Percentiles rank a stretch among this genome's conserved stretches.
phyloP scores from a whole-genome alignment of 2,113 vertebrate species.

The Cebidichthys violaceus region DNA sequence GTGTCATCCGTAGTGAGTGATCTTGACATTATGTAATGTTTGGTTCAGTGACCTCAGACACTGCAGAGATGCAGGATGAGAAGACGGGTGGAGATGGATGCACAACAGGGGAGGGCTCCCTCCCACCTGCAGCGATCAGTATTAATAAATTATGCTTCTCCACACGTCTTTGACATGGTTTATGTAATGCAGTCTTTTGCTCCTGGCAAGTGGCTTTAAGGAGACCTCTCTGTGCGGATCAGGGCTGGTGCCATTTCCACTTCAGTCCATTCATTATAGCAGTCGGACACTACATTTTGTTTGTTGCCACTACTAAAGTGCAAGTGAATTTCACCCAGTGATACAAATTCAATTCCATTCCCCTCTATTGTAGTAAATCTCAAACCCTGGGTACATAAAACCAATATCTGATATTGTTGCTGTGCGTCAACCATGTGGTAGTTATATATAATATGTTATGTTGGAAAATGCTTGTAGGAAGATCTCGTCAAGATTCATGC shows the following conservation, averaged over 20 bases:
- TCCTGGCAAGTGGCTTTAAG: slow-evolving; percentile 6
- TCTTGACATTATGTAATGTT: slow-evolving; percentile 61
- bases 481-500: no score
- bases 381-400: background rate
- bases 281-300: background rate
- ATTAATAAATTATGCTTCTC: slow-evolving; percentile 46
- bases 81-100: slow-evolving; percentile 3
- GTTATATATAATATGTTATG: background rate
- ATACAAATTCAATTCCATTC: background rate
- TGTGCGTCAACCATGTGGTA: background rate
- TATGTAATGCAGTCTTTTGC: slow-evolving; percentile 12
- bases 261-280: background rate
- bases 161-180: slow-evolving; percentile 8
- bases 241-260: background rate
- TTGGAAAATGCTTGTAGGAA: background rate
- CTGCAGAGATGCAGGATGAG: slow-evolving; percentile 52
- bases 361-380: background rate
- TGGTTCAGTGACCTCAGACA: slow-evolving; percentile 64
- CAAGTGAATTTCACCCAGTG: background rate
- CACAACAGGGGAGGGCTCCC: slow-evolving; percentile 5
- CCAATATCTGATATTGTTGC: background rate
- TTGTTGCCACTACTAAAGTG: background rate
- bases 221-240: background rate
- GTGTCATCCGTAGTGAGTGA: slow-evolving; percentile 58
- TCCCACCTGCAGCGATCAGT: slow-evolving; percentile 27